phyloP scores from a whole-genome alignment of 2,797 vertebrate species.

The Lagodon rhomboides region DNA sequence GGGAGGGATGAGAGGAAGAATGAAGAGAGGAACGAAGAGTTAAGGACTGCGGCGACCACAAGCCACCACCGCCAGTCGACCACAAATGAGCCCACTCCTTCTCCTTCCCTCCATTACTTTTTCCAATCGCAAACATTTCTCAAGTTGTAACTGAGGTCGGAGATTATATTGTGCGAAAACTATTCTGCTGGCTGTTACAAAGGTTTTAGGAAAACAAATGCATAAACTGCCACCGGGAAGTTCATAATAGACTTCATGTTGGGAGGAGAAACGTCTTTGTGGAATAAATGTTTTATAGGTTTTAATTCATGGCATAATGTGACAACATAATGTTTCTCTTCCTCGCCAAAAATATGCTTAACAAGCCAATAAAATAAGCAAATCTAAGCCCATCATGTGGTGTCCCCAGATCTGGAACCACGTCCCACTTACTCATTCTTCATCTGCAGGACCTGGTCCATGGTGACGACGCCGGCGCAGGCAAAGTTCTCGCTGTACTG shows the following conservation, averaged over 20 bases:
- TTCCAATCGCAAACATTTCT: constrained; percentile 78
- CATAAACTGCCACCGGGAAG: constrained; percentile 5
- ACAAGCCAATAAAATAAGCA: neutral
- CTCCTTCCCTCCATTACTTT: constrained; percentile 70
- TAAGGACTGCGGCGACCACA: constrained; percentile 71
- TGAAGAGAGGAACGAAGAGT: constrained; percentile 61
- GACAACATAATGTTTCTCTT: neutral
- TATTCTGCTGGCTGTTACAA: constrained; percentile 60
- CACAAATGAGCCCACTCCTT: constrained; percentile 78
- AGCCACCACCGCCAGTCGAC: constrained; percentile 70
- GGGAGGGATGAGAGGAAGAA: constrained; percentile 74
- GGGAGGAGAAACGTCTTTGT: constrained; percentile 16
- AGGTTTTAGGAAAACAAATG: constrained; percentile 51
- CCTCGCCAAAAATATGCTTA: constrained; percentile 4
- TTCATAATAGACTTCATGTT: constrained; percentile 6
- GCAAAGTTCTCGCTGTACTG: constrained; percentile 96
- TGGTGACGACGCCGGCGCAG: constrained; percentile 89
- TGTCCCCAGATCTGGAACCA: constrained; percentile 1
- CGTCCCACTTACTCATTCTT: constrained; percentile 90
- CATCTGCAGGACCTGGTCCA: constrained; percentile 97
- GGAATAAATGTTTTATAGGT: neutral
- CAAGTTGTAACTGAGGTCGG: constrained; percentile 67
- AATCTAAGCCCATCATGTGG: neutral
- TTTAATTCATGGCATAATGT: constrained; percentile 11
- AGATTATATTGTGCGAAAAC: constrained; percentile 65